These are phyloP conservation scores for Conchocele bisecta DNA, from an alignment of 2,888 invertebrate genomes.

Conservation along the genomic window DNA sequence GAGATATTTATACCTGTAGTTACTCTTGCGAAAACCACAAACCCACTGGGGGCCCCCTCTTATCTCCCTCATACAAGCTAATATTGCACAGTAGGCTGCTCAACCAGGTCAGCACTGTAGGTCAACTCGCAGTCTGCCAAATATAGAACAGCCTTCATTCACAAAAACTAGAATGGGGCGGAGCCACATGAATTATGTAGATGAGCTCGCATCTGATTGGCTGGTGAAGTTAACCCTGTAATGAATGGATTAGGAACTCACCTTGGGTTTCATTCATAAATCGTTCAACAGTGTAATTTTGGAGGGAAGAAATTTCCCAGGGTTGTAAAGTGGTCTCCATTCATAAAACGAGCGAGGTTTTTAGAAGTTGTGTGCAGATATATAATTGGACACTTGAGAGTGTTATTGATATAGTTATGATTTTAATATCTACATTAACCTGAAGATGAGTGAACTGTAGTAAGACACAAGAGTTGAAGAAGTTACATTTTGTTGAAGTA, in stretches of 20 bases:
- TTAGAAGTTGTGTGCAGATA: constrained; percentile 1
- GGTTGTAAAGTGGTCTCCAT: constrained; percentile 49
- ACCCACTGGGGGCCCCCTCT: background rate
- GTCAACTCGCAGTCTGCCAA: constrained; percentile 57
- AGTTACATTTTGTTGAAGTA: too few species aligned
- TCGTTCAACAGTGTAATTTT: constrained; percentile 58
- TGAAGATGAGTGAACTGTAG: background rate
- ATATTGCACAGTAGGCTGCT: constrained; percentile 41
- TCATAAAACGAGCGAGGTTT: constrained; percentile 36
- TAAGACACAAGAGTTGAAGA: too few species aligned
- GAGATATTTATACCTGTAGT: too few species aligned
- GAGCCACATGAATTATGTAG: constrained; percentile 60
- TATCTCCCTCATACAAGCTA: constrained; percentile 20
- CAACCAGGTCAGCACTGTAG: constrained; percentile 48
- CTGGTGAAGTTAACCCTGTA: background rate
- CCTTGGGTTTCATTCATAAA: constrained; percentile 58
- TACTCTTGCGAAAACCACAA: too few species aligned
- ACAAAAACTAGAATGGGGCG: constrained; percentile 55
- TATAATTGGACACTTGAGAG: constrained; percentile 8
- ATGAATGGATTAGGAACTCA: constrained; percentile 33
- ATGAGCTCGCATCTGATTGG: constrained; percentile 64
- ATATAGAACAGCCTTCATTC: constrained; percentile 63
- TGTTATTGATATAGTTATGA: constrained; percentile 5
- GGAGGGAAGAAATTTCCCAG: constrained; percentile 63
- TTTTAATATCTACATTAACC: constrained; percentile 9